phyloP scores from a whole-genome alignment of 2,888 invertebrate species.

The Gymnocheta viridis region DNA sequence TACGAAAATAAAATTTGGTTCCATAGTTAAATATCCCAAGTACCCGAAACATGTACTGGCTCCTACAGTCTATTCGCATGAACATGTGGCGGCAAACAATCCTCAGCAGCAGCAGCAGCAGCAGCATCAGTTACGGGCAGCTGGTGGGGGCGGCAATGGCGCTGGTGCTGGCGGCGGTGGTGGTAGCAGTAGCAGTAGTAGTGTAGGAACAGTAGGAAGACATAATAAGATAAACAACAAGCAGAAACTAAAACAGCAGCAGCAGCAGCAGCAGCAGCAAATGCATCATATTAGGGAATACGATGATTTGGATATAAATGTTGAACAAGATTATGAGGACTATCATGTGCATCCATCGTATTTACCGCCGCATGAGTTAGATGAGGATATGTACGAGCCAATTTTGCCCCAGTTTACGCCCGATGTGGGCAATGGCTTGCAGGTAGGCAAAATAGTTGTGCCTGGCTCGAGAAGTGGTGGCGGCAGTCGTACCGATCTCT shows the following conservation, averaged over 20 bases:
- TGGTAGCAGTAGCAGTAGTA: neutral
- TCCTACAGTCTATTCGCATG: slow-evolving; percentile 80
- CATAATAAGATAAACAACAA: slow-evolving; percentile 58
- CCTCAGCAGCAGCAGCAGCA: slow-evolving; percentile 67
- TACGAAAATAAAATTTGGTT: slow-evolving; percentile 73
- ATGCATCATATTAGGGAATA: slow-evolving; percentile 60
- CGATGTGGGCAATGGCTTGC: slow-evolving; percentile 50
- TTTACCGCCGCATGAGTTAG: slow-evolving; percentile 75
- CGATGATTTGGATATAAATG: slow-evolving; percentile 63
- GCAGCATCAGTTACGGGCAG: slow-evolving; percentile 70
- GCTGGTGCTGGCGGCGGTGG: neutral
- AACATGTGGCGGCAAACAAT: slow-evolving; percentile 58
- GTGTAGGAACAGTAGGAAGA: slow-evolving; percentile 46
- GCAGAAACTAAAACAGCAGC: slow-evolving; percentile 65
- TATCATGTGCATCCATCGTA: slow-evolving; percentile 76
- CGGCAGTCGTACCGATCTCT: slow-evolving; percentile 77
- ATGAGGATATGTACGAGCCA: slow-evolving; percentile 74
- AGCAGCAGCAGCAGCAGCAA: slow-evolving; percentile 59
- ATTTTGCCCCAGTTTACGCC: slow-evolving; percentile 75
- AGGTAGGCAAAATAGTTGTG: slow-evolving; percentile 48
- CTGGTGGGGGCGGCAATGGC: slow-evolving; percentile 52
- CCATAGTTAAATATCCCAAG: slow-evolving; percentile 64
- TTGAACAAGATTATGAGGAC: slow-evolving; percentile 71
- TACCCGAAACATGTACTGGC: slow-evolving; percentile 84
- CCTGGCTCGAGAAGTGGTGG: slow-evolving; percentile 76